Evolutionary conservation across 2,113 vertebrate species (phyloP).

Genomic region (Arenaria interpres): DNA sequence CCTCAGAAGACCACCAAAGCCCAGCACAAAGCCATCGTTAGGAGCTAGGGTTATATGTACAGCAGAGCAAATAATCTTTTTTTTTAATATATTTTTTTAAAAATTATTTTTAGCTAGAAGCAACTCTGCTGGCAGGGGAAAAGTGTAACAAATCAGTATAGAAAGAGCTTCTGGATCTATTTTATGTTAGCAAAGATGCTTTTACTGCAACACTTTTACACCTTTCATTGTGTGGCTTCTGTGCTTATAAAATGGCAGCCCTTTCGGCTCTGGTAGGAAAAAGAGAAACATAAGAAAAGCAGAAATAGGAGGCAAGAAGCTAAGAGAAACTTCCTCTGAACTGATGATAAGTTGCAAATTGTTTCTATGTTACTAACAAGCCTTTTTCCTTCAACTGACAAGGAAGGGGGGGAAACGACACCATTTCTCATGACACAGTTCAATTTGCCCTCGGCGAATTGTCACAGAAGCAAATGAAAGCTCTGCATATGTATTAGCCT

Average conservation of each 20-base stretch:
- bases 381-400: not conserved
- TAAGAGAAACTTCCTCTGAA: not conserved
- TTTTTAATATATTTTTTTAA: not conserved
- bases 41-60: not conserved
- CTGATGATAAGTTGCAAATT: not conserved
- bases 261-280: not conserved
- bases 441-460: not conserved
- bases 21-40: not conserved
- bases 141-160: constrained; percentile 15
- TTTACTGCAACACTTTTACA: not conserved
- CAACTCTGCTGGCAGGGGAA: not conserved
- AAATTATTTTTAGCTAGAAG: not conserved
- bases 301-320: not conserved
- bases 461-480: constrained; percentile 45
- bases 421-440: not conserved
- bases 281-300: not conserved
- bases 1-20: constrained; percentile 15
- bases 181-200: not conserved
- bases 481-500: constrained; percentile 47
- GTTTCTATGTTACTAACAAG: not conserved
- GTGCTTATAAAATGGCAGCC: not conserved
- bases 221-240: constrained; percentile 2
- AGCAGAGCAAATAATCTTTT: constrained; percentile 3
- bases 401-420: not conserved
- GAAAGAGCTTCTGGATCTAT: not conserved